Conservation (phyloP, 2,113 vertebrate genomes). For the Pardalotus punctatus region DNA sequence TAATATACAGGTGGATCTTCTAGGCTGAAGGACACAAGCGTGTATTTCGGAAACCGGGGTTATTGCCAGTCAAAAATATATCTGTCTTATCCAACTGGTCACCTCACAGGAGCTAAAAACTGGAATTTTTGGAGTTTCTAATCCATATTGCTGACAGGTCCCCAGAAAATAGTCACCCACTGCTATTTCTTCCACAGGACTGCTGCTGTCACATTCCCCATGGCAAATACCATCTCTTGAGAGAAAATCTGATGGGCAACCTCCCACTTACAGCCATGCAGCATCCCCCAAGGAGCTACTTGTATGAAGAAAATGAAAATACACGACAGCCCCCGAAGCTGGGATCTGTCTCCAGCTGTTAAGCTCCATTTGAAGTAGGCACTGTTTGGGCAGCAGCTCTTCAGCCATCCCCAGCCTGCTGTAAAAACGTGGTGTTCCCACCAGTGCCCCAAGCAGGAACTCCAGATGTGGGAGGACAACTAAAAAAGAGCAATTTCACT, state of each 20-base stretch:
- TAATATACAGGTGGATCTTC: not conserved
- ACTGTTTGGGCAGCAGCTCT: not conserved
- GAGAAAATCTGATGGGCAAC: not conserved
- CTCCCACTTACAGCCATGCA: not conserved
- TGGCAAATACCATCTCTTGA: not conserved
- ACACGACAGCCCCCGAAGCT: not conserved
- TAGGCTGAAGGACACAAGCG: accelerated
- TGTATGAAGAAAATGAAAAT: not conserved
- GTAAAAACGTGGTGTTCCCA: not conserved
- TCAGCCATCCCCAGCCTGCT: not conserved
- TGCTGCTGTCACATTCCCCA: not conserved
- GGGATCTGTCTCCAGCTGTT: not conserved
- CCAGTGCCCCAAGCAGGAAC: not conserved
- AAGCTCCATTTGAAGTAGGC: not conserved
- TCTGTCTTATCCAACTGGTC: not conserved
- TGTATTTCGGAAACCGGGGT: not conserved
- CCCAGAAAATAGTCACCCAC: not conserved
- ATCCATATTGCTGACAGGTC: not conserved
- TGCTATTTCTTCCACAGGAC: not conserved
- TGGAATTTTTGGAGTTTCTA: not conserved
- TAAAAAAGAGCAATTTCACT: not conserved
- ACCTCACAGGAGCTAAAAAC: not conserved
- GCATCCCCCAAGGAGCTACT: not conserved
- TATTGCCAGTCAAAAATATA: not conserved
- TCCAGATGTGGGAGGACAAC: not conserved